These are phyloP conservation scores for Callyntrura sp. DNA, from an alignment of 2,888 invertebrate species.

Conservation along the genomic window DNA sequence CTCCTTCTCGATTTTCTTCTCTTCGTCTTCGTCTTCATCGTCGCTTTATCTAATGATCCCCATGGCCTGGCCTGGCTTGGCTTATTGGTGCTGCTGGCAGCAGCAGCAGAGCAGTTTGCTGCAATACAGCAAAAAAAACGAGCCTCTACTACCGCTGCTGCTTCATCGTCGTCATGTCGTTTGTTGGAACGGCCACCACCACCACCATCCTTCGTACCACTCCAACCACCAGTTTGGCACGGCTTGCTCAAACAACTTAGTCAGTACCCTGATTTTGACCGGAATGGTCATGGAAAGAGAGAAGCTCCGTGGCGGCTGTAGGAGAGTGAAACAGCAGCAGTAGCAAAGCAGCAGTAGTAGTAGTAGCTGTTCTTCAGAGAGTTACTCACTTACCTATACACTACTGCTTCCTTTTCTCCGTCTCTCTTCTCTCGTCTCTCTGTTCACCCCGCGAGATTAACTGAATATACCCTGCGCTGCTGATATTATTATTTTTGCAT, in stretches of 20 bases:
- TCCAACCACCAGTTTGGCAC: constrained; percentile 78
- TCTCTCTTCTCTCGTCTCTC: too few species aligned
- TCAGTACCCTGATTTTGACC: constrained; percentile 79
- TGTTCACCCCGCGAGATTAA: constrained; percentile 67
- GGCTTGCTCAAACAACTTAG: constrained; percentile 62
- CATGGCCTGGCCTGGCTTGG: constrained; percentile 72
- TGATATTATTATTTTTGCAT: neutral
- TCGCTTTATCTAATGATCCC: constrained; percentile 74
- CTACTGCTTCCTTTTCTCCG: neutral
- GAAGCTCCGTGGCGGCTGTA: constrained; percentile 15
- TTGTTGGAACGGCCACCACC: constrained; percentile 73
- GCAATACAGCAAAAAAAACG: constrained; percentile 74
- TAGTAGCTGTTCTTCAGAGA: neutral
- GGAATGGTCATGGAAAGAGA: constrained; percentile 76
- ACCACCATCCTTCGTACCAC: constrained; percentile 43
- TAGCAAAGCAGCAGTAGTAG: neutral
- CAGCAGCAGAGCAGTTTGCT: constrained; percentile 68
- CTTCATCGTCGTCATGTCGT: constrained; percentile 47
- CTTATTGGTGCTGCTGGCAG: constrained; percentile 44
- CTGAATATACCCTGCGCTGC: neutral
- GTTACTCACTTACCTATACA: neutral
- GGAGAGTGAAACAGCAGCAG: neutral
- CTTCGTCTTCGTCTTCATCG: neutral
- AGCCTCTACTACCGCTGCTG: constrained; percentile 29
- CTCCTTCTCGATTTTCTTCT: constrained; percentile 21